These are phyloP conservation scores for Gallirallus australis DNA, from an alignment of 2,797 vertebrate genomes.

Conservation along the genomic window DNA sequence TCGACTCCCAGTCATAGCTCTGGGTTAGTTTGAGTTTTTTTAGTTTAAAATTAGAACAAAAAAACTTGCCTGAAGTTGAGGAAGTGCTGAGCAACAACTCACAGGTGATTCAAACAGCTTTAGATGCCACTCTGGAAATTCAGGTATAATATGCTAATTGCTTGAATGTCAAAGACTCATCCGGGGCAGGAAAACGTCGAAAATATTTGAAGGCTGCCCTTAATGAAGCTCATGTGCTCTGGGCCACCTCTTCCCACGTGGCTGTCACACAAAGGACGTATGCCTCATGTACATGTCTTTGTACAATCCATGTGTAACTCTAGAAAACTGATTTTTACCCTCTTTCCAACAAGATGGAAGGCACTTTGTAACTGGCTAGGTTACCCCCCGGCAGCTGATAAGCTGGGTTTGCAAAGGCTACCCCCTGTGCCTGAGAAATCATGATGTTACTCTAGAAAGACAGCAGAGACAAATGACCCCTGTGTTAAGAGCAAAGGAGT, in stretches of 20 bases:
- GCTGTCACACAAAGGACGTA: not conserved
- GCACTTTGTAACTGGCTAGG: not conserved
- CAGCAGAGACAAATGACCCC: not conserved
- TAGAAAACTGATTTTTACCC: not conserved
- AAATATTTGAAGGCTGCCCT: not conserved
- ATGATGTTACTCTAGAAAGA: not conserved
- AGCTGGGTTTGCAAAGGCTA: not conserved
- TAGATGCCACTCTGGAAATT: not conserved
- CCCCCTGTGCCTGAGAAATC: not conserved
- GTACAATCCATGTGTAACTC: not conserved
- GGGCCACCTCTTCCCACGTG: not conserved
- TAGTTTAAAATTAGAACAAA: not conserved
- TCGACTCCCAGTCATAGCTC: not conserved
- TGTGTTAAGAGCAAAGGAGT: not conserved
- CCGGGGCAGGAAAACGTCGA: not conserved
- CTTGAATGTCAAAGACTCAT: not conserved
- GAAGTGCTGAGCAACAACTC: not conserved
- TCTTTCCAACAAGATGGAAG: not conserved
- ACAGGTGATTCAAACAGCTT: not conserved
- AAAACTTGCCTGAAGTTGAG: not conserved
- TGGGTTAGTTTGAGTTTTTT: not conserved
- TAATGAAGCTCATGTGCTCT: not conserved
- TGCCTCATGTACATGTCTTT: not conserved
- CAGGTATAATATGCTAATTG: not conserved
- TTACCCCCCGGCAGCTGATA: not conserved